Evolutionary conservation across 2,113 vertebrate genomes (phyloP).

Genomic region (Baryphthengus martii): DNA sequence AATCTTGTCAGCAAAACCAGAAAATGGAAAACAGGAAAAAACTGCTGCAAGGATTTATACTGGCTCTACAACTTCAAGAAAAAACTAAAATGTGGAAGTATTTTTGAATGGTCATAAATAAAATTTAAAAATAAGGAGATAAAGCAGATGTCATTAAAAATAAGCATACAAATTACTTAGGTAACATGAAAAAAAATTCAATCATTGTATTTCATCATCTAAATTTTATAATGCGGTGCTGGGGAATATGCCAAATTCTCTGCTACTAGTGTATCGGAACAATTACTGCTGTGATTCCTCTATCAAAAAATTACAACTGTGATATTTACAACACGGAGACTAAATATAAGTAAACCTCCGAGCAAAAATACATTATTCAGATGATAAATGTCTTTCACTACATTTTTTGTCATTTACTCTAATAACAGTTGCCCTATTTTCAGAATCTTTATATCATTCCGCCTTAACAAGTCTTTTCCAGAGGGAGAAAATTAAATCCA

Average conservation of each 20-base stretch:
- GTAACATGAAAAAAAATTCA: neutral
- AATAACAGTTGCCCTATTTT: constrained; percentile 36
- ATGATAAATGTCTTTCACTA: constrained; percentile 2
- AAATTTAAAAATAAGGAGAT: neutral
- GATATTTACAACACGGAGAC: constrained; percentile 23
- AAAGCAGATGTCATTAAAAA: neutral
- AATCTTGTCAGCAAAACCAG: neutral
- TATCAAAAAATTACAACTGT: neutral
- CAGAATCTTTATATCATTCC: constrained; percentile 20
- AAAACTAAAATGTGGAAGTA: neutral
- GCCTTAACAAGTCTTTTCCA: constrained; percentile 21
- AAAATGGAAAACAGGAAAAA: neutral
- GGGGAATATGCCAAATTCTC: neutral
- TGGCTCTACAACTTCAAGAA: neutral
- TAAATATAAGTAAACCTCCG: constrained; percentile 33
- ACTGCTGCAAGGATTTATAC: neutral
- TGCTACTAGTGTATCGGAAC: neutral
- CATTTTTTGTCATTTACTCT: constrained; percentile 28
- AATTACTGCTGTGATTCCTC: neutral
- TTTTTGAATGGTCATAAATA: neutral
- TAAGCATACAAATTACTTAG: neutral
- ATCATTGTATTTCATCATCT: neutral
- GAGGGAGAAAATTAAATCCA: constrained; percentile 22
- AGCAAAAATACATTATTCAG: constrained; percentile 48
- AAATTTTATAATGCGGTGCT: neutral